Evolutionary conservation across 2,797 vertebrate genomes (phyloP).

Genomic region (Lates japonicus): DNA sequence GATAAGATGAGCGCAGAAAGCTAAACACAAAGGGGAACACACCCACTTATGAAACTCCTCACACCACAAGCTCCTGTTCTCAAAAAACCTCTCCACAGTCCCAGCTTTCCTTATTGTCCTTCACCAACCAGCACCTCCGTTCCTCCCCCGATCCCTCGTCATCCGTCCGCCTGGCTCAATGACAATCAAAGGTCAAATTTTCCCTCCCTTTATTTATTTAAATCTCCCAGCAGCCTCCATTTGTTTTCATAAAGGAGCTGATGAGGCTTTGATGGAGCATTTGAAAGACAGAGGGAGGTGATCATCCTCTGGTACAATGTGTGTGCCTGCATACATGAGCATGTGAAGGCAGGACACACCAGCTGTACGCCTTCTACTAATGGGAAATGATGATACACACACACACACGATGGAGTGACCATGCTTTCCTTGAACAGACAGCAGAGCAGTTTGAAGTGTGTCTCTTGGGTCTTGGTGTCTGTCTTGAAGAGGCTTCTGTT

Average conservation of each 20-base stretch:
- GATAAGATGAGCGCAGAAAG: conserved; percentile 41
- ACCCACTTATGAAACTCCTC: conserved; percentile 42
- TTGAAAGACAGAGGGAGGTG: conserved; percentile 28
- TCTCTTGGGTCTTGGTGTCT: conserved; percentile 34
- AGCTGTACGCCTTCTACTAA: conserved; percentile 38
- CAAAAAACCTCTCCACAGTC: not conserved
- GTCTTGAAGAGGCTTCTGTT: conserved; percentile 10
- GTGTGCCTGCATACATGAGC: conserved; percentile 27
- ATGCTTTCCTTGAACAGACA: conserved; percentile 28
- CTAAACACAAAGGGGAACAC: conserved; percentile 54
- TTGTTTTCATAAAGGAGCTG: conserved; percentile 64
- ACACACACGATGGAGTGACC: conserved; percentile 22
- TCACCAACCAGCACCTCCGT: conserved; percentile 1
- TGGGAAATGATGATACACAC: conserved; percentile 30
- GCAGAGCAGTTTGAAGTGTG: conserved; percentile 35
- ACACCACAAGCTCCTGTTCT: conserved; percentile 13
- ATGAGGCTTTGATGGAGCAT: conserved; percentile 61
- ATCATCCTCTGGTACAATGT: conserved; percentile 13
- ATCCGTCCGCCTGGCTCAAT: conserved; percentile 71
- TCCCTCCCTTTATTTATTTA: conserved; percentile 56
- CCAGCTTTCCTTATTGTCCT: conserved; percentile 14
- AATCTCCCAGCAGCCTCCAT: conserved; percentile 49
- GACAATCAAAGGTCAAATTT: conserved; percentile 83
- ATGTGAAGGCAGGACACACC: conserved; percentile 25
- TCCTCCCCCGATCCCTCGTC: not conserved